Conservation (phyloP, 2,888 invertebrate genomes). For the Nematopogon swammerdamellus region DNA sequence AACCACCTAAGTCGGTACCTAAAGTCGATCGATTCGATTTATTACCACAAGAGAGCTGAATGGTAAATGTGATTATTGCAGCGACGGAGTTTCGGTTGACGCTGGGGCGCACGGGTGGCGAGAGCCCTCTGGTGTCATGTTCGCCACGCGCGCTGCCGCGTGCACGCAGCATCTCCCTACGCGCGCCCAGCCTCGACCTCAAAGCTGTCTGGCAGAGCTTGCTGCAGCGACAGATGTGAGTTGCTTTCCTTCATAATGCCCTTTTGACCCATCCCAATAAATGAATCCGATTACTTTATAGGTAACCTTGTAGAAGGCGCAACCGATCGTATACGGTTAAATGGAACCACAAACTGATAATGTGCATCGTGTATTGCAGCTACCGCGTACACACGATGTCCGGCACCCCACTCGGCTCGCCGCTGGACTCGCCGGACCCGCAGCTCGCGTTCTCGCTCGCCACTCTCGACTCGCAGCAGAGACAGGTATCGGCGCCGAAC, state of each 20-base stretch:
- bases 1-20: too few species aligned
- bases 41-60: too few species aligned
- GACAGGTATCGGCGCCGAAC: conserved; percentile 58
- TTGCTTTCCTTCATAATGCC: background rate
- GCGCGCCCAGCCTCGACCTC: conserved; percentile 79
- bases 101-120: conserved; percentile 67
- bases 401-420: conserved; percentile 76
- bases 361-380: too few species aligned
- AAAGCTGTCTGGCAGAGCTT: conserved; percentile 91
- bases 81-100: conserved; percentile 84
- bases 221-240: conserved; percentile 83
- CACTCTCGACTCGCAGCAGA: conserved; percentile 57
- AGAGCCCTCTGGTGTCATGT: conserved; percentile 72
- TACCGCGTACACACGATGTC: conserved; percentile 79
- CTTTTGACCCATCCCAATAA: too few species aligned
- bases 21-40: too few species aligned
- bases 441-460: conserved; percentile 63
- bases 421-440: conserved; percentile 78
- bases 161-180: conserved; percentile 66
- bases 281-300: too few species aligned
- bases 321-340: too few species aligned
- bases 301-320: background rate
- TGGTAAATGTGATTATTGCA: too few species aligned
- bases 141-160: conserved; percentile 68
- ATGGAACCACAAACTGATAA: too few species aligned